Base-by-base conservation (phyloP, 2,888 invertebrate genomes). In the Drosophila tanythrix region DNA sequence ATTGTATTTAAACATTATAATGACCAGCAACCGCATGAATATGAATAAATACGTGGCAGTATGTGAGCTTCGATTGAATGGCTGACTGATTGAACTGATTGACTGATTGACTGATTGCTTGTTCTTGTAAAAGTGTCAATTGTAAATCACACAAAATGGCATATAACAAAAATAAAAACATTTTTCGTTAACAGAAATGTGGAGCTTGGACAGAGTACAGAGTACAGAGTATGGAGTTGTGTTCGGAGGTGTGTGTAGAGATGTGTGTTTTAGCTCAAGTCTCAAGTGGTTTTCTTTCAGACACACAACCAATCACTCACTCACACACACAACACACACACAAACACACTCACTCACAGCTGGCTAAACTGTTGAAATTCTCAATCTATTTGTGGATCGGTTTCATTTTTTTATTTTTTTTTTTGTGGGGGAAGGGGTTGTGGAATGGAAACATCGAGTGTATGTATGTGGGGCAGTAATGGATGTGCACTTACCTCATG, bases 401-500 rank as follows among this genome's bases (percentile, higher is more conserved):
- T 65, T 62, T 68, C n/a, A n/a, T 10, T 73, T 21, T 21, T 21
- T 21, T 21, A 21, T 21, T 21, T 43, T 57, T 48, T 68, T 56
- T 50, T 27, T 18, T 2, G 6, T 11, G 5, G 1, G 21, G 27
- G 6, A n/a, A 5, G 10, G 15, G 11, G 15, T 38, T 58, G 35
- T 55, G 46, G 53, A 33, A 33, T 57, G 56, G 57, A 46, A 35
- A 33, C 52, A 31, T 56, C 66, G 21, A 60, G 52, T 31, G 31
- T 31, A 38, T 2, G 18, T 33, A 50, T 33, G 48, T 8, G 21
- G 36, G 53, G 15, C 50, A 36, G 27, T 48, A 35, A 13, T 31
- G 15, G 46, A 36, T 5, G 29, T 38, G 10, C 25, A 88, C 93
- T 94, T 94, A 97, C 96, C 96, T 96, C 93, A 96, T 93, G 91